These are phyloP conservation scores for Callaeas wilsoni DNA, from an alignment of 2,113 vertebrate genomes.

Conservation along the genomic window DNA sequence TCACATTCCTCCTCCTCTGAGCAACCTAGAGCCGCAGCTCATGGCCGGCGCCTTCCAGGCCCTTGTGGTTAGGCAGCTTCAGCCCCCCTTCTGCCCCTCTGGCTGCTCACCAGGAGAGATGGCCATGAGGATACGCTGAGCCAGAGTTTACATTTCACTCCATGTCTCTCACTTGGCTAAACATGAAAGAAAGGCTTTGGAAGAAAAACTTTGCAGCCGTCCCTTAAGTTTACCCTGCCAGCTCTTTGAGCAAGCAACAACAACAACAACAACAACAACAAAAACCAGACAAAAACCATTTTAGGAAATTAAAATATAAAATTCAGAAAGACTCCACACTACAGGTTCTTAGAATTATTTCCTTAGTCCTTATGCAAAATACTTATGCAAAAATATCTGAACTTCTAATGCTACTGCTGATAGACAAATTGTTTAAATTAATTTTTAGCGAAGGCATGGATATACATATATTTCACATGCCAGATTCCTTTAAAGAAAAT, in stretches of 20 bases:
- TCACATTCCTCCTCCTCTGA: neutral
- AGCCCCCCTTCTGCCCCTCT: neutral
- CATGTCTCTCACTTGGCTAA: slow-evolving; percentile 70
- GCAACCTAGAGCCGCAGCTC: neutral
- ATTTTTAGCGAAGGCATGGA: neutral
- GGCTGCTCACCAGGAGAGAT: neutral
- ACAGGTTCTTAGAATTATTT: neutral
- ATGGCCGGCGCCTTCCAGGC: neutral
- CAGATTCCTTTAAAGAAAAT: neutral
- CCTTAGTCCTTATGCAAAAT: neutral
- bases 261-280: neutral
- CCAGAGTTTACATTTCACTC: slow-evolving; percentile 62
- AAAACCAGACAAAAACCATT: neutral
- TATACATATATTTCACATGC: neutral
- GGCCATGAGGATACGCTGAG: neutral
- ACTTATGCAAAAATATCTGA: neutral
- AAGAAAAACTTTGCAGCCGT: slow-evolving; percentile 42
- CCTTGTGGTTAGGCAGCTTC: neutral
- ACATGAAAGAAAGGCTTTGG: slow-evolving; percentile 70
- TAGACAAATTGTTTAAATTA: neutral
- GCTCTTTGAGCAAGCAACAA: neutral
- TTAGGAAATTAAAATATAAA: slow-evolving; percentile 5
- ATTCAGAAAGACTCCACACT: neutral
- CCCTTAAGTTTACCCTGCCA: slow-evolving; percentile 41
- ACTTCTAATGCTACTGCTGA: neutral